Base-by-base conservation (phyloP, 2,888 invertebrate genomes). In the Mythimna impura region DNA sequence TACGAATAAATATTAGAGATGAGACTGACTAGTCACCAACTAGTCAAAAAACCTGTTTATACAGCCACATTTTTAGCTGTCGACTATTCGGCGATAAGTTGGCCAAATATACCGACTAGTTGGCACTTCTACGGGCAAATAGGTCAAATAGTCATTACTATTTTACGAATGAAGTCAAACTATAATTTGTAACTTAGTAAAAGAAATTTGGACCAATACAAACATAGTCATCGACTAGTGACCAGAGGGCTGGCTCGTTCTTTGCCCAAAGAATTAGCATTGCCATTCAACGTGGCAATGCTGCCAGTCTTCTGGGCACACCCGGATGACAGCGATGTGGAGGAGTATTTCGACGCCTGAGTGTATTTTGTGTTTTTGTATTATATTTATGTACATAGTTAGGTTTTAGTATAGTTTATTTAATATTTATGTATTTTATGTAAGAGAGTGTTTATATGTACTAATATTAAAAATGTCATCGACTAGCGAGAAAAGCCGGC, bases 1-100 rank as follows among this genome's bases (percentile, higher is more conserved):
- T 62, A 55, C 76, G 61, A 77, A 80, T 71, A 82, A 84, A 57
- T 40, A 61, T 61, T 61, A 61, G 61, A 61, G 40, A 61, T 61
- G 40, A 30, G 8, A 22, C 40, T 12, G 34, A 60, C 36, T 60
- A 40, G 36, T 54, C 22, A 22, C 54, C 55, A 25, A 55, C 55
- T 55, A 55, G 25, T 55, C 25, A 12, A n/a, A 25, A 14, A 25
- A 55, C 14, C 4, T 7, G 14, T 12, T 22, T 55, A 14, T 14
- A 0, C 5, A 10, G 25, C 12, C 10, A 55, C 12, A 55, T 5
- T 12, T 12, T 22, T 10, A 14, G 43, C 14, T 14, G 43, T 17
- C 43, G 43, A 47, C 43, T 47, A 54, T 54, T 54, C 22, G 22
- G 54, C 12, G 54, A 54, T 12, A 22, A 22, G 22, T 54, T 22